Conservation (phyloP, 2,113 vertebrate species). For the Notiomystis cincta region DNA sequence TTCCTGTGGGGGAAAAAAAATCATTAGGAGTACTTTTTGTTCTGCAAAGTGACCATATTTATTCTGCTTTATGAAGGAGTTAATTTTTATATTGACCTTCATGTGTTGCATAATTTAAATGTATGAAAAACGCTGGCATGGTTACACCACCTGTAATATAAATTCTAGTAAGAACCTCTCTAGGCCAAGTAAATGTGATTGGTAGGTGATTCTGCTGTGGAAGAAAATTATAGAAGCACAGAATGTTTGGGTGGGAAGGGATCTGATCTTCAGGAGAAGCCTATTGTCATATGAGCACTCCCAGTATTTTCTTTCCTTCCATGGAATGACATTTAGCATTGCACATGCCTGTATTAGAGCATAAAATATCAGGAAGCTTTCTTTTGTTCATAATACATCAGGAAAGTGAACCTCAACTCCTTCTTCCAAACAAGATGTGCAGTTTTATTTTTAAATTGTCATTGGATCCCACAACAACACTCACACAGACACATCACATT, state of each 20-base stretch:
- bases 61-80: neutral
- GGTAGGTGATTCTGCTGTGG: neutral
- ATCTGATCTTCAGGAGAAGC: neutral
- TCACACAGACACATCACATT: neutral
- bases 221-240: neutral
- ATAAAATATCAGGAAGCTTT: neutral
- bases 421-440: neutral
- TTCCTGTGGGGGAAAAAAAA: neutral
- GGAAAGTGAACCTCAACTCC: neutral
- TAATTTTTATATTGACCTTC: neutral
- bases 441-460: neutral
- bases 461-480: neutral
- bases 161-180: neutral
- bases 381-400: neutral
- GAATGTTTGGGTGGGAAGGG: neutral
- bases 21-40: neutral
- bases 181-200: neutral
- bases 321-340: neutral
- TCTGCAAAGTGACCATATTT: conserved; percentile 33
- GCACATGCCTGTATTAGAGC: neutral
- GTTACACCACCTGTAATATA: neutral
- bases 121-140: neutral
- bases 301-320: neutral
- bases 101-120: neutral
- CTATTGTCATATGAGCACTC: neutral